These are phyloP conservation scores for Nymphalis c-album DNA, from an alignment of 2,888 invertebrate species.

Conservation along the genomic window DNA sequence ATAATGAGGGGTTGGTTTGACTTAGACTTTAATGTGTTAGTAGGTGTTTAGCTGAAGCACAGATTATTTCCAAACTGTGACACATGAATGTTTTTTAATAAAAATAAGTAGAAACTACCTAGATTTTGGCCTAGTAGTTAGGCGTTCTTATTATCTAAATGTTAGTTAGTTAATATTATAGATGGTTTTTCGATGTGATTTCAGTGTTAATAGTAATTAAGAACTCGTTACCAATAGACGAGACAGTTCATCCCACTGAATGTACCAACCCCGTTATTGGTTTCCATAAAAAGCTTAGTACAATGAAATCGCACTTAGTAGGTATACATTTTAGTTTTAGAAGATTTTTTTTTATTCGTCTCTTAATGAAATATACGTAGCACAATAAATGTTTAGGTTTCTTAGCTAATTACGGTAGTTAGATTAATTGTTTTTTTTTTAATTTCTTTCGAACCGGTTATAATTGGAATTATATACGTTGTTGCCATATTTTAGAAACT, in stretches of 20 bases:
- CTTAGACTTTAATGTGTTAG: slow-evolving; percentile 1
- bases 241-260: slow-evolving; percentile 37
- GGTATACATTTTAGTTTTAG: slow-evolving; percentile 33
- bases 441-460: slow-evolving; percentile 38
- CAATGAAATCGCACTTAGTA: slow-evolving; percentile 69
- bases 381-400: slow-evolving; percentile 49
- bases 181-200: slow-evolving; percentile 38
- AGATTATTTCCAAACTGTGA: slow-evolving; percentile 17
- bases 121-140: slow-evolving; percentile 29
- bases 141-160: slow-evolving; percentile 27
- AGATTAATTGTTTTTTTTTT: slow-evolving; percentile 46
- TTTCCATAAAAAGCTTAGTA: slow-evolving; percentile 67
- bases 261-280: slow-evolving; percentile 55
- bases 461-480: slow-evolving; percentile 46
- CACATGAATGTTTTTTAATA: slow-evolving; percentile 12
- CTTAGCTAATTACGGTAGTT: slow-evolving; percentile 55
- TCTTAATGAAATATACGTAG: slow-evolving; percentile 14
- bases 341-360: slow-evolving; percentile 4
- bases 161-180: slow-evolving; percentile 35
- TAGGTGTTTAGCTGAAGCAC: slow-evolving; percentile 9
- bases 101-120: not conserved
- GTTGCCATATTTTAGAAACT: slow-evolving; percentile 76
- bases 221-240: slow-evolving; percentile 35
- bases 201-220: slow-evolving; percentile 35
- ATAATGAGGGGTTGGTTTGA: slow-evolving; percentile 26